Conservation (phyloP, 2,797 vertebrate genomes). For the Bucorvus abyssinicus region DNA sequence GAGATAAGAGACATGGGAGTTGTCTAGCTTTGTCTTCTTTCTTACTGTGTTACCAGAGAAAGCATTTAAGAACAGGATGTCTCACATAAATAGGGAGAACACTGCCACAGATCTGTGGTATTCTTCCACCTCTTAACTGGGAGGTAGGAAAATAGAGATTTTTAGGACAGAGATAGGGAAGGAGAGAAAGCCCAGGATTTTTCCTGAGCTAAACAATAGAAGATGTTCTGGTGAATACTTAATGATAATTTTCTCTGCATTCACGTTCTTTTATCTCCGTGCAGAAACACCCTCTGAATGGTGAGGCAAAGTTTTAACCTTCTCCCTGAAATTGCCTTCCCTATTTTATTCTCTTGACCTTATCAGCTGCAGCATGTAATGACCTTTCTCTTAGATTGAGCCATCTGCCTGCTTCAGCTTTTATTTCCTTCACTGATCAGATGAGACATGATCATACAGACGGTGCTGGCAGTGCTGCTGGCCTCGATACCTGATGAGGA, state of each 20-base stretch:
- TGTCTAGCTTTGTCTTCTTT: not conserved
- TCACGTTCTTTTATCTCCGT: not conserved
- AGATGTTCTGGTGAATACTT: not conserved
- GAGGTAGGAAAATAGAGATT: not conserved
- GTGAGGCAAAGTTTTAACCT: not conserved
- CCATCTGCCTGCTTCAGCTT: not conserved
- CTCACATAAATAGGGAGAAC: not conserved
- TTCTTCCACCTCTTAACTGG: not conserved
- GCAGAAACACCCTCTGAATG: not conserved
- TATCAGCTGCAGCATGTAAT: not conserved
- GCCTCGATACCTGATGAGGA: not conserved
- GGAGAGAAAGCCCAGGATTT: not conserved
- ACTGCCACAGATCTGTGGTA: not conserved
- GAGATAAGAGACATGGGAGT: not conserved
- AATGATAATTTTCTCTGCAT: not conserved
- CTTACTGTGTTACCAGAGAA: not conserved
- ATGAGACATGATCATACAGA: not conserved
- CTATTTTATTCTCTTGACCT: constrained; percentile 2
- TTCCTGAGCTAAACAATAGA: not conserved
- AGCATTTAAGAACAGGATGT: not conserved
- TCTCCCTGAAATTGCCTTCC: constrained; percentile 9
- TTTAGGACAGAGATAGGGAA: not conserved
- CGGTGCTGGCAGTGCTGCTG: not conserved
- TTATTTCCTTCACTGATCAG: not conserved
- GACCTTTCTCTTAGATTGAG: not conserved